Percentiles rank a stretch among this genome's conserved stretches.
These are phyloP conservation scores for Pteropus alecto DNA, from an alignment of 2,113 vertebrate species.

Conservation along the genomic window DNA sequence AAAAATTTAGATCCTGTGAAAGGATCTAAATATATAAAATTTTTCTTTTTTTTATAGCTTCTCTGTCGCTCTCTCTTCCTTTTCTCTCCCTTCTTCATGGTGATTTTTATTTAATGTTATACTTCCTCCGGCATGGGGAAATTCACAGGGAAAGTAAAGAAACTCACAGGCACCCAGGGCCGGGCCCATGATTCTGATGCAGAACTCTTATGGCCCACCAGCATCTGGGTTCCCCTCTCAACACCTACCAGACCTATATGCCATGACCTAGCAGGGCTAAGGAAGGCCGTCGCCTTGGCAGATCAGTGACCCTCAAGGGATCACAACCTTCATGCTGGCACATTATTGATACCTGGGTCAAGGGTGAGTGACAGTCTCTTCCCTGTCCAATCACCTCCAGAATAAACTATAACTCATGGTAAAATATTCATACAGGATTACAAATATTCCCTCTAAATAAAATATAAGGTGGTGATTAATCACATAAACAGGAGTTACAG, in stretches of 20 bases:
- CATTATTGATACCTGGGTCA: not conserved
- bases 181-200: not conserved
- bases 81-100: not conserved
- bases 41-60: not conserved
- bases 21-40: not conserved
- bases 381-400: not conserved
- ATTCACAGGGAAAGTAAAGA: not conserved
- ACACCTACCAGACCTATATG: not conserved
- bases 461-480: not conserved
- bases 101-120: not conserved
- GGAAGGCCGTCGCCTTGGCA: not conserved
- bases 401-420: not conserved
- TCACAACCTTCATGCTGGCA: not conserved
- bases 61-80: not conserved
- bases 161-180: not conserved
- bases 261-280: rapidly evolving
- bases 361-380: not conserved
- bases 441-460: not conserved
- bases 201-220: not conserved
- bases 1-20: not conserved
- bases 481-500: not conserved
- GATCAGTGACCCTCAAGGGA: not conserved
- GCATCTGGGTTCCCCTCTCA: not conserved
- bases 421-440: not conserved
- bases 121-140: not conserved